Base-by-base conservation (phyloP, 1,140 invertebrate species). In the Himalopsyche phryganea region DNA sequence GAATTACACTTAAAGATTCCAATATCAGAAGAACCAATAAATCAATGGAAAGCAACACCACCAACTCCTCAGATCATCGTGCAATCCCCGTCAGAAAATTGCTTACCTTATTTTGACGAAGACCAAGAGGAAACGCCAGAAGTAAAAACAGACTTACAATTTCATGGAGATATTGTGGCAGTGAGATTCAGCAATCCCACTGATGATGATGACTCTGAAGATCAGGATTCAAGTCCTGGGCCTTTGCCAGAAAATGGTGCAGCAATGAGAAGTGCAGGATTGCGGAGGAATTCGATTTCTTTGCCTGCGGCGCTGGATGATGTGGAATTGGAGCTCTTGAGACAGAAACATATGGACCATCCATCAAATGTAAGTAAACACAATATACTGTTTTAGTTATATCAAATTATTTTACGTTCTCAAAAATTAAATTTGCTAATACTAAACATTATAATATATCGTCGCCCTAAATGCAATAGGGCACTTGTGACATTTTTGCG, bases 271-370 rank as follows among this genome's bases (percentile, higher is more conserved):
- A 68, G 60, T 46, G 53, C 65, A 2, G 66, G 67, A 15, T 55
- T 77, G 46, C 67, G 76, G 52, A 72, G 74, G 32, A 78, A 77
- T 50, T 77, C 75, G 0, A 75, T 78, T 45, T 78, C 76, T n/a
- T 70, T 78, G 69, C 76, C 76, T 3, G 71, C 73, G 23, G 61
- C 55, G 4, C 48, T 78, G 13, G 69, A 71, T 35, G 73, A 73
- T 44, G 53, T 78, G 61, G 74, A 77, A 52, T 46, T 71, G 38
- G 72, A 74, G 35, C 67, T 68, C 6, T 44, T 76, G 55, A 70
- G 66, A 48, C 72, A 74, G 35, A 69, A 73, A 50, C 72, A 73
- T 51, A 28, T 69, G 45, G 68, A 68, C 20, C 70, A 70, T 54
- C 66, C 67, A n/a, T 69, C 70, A 33, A 71, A 73, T 57, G 68